Base-by-base conservation (phyloP, 2,797 vertebrate species). In the Lutjanus argentimaculatus region DNA sequence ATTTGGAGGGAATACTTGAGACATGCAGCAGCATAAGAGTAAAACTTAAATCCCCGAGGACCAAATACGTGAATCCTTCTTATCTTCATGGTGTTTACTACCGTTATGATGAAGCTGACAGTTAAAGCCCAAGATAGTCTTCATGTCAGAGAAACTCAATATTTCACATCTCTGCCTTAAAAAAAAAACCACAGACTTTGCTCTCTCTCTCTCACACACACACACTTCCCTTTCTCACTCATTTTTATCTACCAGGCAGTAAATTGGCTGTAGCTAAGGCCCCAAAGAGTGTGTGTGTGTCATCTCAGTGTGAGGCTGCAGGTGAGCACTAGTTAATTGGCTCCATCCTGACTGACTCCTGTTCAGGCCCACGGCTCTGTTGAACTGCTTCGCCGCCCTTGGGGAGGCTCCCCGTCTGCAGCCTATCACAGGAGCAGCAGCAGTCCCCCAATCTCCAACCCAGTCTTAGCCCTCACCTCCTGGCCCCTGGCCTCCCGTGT, bases 281-380 rank as follows among this genome's bases (percentile, higher is more conserved):
- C 85, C 84, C 65, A 75, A 88, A 90, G 89, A 85, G 91, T 83
- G 88, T 78, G 87, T 92, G 88, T 84, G 87, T 92, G 88, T 84
- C 87, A 70, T 92, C 89, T 93, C 92, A 85, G 93, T 84, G 92
- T 86, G 93, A 92, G 92, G 87, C 93, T 93, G 87, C 90, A 96
- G 96, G 94, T 96, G 94, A 95, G 93, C 91, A 81, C 79, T 83
- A 85, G 91, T 94, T 96, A 96, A 96, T 96, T 96, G 95, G 95
- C 94, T 95, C 95, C 92, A 91, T 94, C 92, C 94, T 85, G 89
- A 89, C 93, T 76, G 88, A 92, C 86, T 90, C 88, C 83, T 75
- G 81, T 80, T 90, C 70, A 49, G 88, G 91, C 93, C 87, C 75
- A 79, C 49, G 67, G 88, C 90, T 84, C 85, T 73, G 85, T 75